Percentiles rank a stretch among this genome's conserved stretches.
Evolutionary conservation across 1,140 invertebrate species (phyloP).

Genomic region (Myzus persicae): DNA sequence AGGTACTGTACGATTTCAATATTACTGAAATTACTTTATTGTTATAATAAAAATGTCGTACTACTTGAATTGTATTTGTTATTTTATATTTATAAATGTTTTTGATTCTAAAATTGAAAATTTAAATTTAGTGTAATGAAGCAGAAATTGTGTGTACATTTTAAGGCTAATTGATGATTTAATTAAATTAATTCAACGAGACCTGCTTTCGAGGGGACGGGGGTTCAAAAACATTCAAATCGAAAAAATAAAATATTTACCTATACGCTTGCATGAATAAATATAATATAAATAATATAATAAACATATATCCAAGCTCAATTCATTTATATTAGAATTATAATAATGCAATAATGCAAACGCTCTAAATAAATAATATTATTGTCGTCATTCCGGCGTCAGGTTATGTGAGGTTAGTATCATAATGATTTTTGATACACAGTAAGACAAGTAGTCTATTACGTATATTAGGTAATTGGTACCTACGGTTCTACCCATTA

Average conservation of each 20-base stretch:
- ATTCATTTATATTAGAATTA: background rate
- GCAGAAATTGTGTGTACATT: too few relatives aligned
- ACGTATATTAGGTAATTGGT: background rate
- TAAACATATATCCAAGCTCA: background rate
- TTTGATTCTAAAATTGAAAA: background rate
- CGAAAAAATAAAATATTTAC: background rate
- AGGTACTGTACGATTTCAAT: background rate
- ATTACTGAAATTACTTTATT: background rate
- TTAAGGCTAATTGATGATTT: background rate
- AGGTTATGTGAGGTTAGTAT: background rate
- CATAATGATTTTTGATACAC: background rate
- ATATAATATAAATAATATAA: background rate
- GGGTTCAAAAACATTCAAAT: background rate
- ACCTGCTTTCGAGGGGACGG: background rate
- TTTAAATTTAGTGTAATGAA: background rate
- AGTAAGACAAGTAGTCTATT: background rate
- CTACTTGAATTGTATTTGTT: background rate
- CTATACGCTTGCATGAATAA: background rate
- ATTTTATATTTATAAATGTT: background rate
- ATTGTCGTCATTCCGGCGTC: background rate
- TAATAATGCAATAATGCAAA: background rate
- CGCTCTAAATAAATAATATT: background rate
- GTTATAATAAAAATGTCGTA: background rate
- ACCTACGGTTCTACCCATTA: background rate
- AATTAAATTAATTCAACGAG: background rate